Conservation (phyloP, 2,888 invertebrate genomes). For the Drosophila barbarae region DNA sequence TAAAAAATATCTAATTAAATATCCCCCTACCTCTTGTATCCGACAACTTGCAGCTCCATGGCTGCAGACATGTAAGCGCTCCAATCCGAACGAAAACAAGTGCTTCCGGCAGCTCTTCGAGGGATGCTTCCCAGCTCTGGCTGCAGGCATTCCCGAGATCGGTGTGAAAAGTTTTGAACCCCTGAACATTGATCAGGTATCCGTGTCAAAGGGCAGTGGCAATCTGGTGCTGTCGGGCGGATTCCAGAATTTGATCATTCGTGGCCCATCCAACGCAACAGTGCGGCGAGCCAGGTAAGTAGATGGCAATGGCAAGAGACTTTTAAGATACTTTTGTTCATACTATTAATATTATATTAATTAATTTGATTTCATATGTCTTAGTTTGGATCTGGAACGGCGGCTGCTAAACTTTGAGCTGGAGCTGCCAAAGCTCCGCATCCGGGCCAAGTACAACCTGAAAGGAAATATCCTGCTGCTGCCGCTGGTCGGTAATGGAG, state of each 20-base stretch:
- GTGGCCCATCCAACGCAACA: conserved; percentile 83
- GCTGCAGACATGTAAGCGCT: conserved; percentile 81
- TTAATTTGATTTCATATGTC: not conserved
- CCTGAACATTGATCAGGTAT: conserved; percentile 81
- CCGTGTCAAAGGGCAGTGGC: conserved; percentile 82
- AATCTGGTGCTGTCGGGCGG: conserved; percentile 81
- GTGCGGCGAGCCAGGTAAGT: conserved; percentile 76
- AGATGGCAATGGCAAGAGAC: not conserved
- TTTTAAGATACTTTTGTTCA: not conserved
- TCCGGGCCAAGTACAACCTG: conserved; percentile 82
- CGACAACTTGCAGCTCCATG: conserved; percentile 79
- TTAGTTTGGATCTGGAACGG: conserved; percentile 81
- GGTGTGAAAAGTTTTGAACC: conserved; percentile 83
- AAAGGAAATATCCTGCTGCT: conserved; percentile 83
- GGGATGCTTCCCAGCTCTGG: conserved; percentile 82
- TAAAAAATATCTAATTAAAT: not conserved
- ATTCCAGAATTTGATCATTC: conserved; percentile 81
- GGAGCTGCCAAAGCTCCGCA: conserved; percentile 81
- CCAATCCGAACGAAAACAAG: conserved; percentile 81
- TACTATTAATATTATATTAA: not conserved
- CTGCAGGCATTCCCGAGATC: conserved; percentile 83
- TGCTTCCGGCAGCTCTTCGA: conserved; percentile 81
- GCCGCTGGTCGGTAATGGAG: conserved; percentile 82
- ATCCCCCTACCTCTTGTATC: too few species aligned
- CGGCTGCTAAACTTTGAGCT: conserved; percentile 82